Evolutionary conservation across 2,888 invertebrate species (phyloP), one percentile per base, ranked within the genome.

Genomic region (Furcula furcula): DNA sequence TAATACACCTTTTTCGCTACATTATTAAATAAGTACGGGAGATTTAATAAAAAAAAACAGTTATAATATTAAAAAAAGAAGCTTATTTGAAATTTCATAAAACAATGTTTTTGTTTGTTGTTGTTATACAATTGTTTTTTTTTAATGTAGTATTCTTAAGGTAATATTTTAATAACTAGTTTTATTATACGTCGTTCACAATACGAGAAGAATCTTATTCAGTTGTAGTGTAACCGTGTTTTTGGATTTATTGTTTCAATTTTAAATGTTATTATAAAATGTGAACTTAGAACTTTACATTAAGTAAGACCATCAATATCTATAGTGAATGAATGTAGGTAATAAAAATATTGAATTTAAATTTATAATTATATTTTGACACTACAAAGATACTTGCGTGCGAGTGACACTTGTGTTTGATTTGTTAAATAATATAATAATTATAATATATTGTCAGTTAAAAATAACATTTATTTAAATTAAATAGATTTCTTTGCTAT

Each of bases 391-490:
- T 53, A 49, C 62, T 46, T 61, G 66, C 43, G 66, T 62, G 68
- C 58, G 76, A 68, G 76, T 78, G 72, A 78, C 80, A 81, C 79
- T 74, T 55, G 46, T 55, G 37, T 60, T 56, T 52, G 46, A 56
- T 61, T 36, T 59, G 38, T 55, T 54, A 37, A 40, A 36, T 34
- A 32, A 22, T 25, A 20, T 10, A 41, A 25, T 26, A 30, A 38
- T 36, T 36, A 40, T 42, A 48, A 40, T 21, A 42, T 67, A 64
- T 71, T 71, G 64, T 62, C 49, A 63, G 47, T 58, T 63, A 38
- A 55, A 63, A 53, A 58, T 55, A 38, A 29, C 31, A 34, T 38
- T 47, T 45, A 46, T 51, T 45, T 40, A 49, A 34, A 41, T 20
- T 40, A 31, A 46, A 54, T 49, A 51, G 46, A 57, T 44, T 52